Conservation (phyloP, 2,113 vertebrate genomes). For the Spea bombifrons region DNA sequence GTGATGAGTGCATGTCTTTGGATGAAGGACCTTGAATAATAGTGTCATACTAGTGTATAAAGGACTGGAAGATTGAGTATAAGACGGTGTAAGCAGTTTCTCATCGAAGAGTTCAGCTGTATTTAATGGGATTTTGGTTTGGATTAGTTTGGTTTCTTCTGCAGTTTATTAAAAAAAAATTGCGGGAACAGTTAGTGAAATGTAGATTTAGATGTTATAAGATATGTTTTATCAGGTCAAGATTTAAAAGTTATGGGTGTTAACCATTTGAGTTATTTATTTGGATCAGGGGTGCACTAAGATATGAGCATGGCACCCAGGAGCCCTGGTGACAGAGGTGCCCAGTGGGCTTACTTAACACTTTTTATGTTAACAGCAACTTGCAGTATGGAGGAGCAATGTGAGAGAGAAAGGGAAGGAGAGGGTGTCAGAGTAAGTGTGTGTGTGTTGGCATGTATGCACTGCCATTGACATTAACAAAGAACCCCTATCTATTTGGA, state of each 20-base stretch:
- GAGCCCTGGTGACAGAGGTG: too few relatives aligned
- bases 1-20: constrained; percentile 39
- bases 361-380: too few relatives aligned
- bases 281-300: too few relatives aligned
- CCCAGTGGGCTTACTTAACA: too few relatives aligned
- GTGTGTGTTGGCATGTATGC: too few relatives aligned
- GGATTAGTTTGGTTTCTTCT: constrained; percentile 48
- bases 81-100: background rate
- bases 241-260: background rate
- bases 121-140: constrained; percentile 52
- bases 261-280: background rate
- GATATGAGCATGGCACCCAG: too few relatives aligned
- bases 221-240: background rate
- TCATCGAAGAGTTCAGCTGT: constrained; percentile 49
- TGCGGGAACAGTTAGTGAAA: background rate
- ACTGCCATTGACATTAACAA: too few relatives aligned
- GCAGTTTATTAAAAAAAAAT: constrained; percentile 52
- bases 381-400: too few relatives aligned
- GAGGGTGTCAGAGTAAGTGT: too few relatives aligned
- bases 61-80: constrained; percentile 34
- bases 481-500: too few relatives aligned
- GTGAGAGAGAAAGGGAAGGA: too few relatives aligned
- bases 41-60: constrained; percentile 4
- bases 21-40: constrained; percentile 48
- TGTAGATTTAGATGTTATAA: background rate